These are phyloP conservation scores for Pterostichus niger DNA, from an alignment of 2,888 invertebrate genomes.

Conservation along the genomic window DNA sequence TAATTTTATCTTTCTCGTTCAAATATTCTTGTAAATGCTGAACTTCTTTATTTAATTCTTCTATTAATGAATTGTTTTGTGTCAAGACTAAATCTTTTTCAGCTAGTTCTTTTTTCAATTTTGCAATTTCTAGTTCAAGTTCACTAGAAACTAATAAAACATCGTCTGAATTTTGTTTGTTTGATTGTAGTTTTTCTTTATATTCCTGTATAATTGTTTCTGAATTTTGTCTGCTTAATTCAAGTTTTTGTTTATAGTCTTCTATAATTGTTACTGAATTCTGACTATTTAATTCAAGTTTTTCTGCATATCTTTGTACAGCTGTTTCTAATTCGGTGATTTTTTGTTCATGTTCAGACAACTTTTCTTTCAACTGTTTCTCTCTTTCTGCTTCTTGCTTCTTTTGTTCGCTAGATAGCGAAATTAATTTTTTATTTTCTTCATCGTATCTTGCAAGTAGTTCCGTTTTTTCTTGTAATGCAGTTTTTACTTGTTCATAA, in stretches of 20 bases:
- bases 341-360: conserved; percentile 69
- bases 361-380: conserved; percentile 68
- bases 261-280: conserved; percentile 69
- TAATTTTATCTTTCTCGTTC: conserved; percentile 80
- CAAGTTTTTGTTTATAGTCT: conserved; percentile 69
- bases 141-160: conserved; percentile 48
- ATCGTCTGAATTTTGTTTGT: conserved; percentile 53
- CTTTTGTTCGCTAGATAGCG: conserved; percentile 12
- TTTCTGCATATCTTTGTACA: conserved; percentile 70
- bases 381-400: conserved; percentile 67
- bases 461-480: conserved; percentile 78
- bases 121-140: conserved; percentile 68
- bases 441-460: conserved; percentile 10
- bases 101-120: conserved; percentile 69
- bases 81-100: conserved; percentile 70
- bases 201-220: conserved; percentile 71
- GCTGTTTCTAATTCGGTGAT: conserved; percentile 69
- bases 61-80: conserved; percentile 70
- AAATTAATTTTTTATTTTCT: conserved; percentile 7
- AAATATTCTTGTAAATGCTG: conserved; percentile 80
- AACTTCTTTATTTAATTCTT: conserved; percentile 79
- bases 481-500: conserved; percentile 69
- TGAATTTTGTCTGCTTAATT: conserved; percentile 67
- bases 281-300: conserved; percentile 62
- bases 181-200: conserved; percentile 68